Conservation (phyloP, 2,113 vertebrate species). For the Ivindomyrus marchei region DNA sequence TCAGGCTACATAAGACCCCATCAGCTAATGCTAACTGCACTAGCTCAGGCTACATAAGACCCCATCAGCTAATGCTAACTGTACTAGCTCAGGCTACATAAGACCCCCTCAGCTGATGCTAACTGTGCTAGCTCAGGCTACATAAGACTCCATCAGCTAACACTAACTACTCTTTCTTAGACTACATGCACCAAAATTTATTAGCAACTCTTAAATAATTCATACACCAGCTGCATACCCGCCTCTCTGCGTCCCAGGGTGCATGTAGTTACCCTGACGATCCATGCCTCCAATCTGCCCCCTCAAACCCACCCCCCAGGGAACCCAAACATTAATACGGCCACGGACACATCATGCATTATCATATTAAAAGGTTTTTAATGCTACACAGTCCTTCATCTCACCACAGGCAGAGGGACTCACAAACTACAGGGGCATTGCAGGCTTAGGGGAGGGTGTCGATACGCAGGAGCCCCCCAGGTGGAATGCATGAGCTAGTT, state of each 20-base stretch:
- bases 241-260: conserved; percentile 4
- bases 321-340: conserved; percentile 48
- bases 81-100: background rate
- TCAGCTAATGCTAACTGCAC: background rate
- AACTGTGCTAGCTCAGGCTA: background rate
- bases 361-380: conserved; percentile 65
- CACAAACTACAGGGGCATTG: background rate
- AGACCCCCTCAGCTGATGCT: background rate
- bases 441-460: background rate
- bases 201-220: conserved; percentile 19
- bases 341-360: conserved; percentile 49
- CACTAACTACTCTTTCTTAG: background rate
- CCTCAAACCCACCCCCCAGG: conserved; percentile 38
- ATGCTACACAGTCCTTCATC: conserved; percentile 41
- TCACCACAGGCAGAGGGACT: conserved; percentile 26
- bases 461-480: background rate
- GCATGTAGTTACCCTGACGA: conserved; percentile 10
- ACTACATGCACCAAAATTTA: background rate
- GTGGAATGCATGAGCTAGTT: background rate
- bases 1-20: background rate
- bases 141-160: background rate
- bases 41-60: background rate
- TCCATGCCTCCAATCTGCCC: conserved; percentile 15
- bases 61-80: background rate
- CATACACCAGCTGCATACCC: background rate